Percentiles rank a stretch among this genome's conserved stretches.
These are phyloP conservation scores for Paramormyrops hopkinsi DNA, from an alignment of 2,797 vertebrate species.

Conservation along the genomic window DNA sequence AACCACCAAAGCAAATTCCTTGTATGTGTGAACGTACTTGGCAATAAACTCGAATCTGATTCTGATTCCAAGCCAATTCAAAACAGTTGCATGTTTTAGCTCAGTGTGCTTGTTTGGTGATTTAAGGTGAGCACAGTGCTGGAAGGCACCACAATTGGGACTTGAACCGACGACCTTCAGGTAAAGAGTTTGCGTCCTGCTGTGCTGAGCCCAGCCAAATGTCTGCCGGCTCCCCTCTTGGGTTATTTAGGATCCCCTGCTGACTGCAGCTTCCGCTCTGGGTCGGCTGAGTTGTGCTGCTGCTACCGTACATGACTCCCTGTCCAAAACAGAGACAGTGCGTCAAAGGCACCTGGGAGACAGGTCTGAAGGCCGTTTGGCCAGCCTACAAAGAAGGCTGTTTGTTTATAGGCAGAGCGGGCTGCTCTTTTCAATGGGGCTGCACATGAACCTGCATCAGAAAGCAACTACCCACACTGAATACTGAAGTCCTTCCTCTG, in stretches of 20 bases:
- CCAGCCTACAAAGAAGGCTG: neutral
- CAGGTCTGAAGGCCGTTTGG: neutral
- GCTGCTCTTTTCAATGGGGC: neutral
- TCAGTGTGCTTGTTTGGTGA: neutral
- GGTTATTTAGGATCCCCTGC: neutral
- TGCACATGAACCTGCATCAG: neutral
- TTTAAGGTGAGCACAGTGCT: neutral
- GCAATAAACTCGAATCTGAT: too few species aligned
- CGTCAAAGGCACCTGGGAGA: neutral
- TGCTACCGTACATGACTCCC: neutral
- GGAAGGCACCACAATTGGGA: neutral
- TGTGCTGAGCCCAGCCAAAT: neutral
- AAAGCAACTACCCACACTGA: neutral
- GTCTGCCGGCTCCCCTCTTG: neutral
- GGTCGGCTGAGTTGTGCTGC: neutral
- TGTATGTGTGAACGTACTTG: too few species aligned
- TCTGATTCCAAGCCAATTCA: neutral
- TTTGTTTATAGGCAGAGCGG: neutral
- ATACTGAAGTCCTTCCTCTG: neutral
- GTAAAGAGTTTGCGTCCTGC: neutral
- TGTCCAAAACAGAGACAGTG: neutral
- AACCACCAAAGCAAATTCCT: too few species aligned
- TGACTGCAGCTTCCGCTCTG: neutral
- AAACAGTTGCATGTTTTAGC: neutral
- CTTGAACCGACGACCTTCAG: neutral